Base-by-base conservation (phyloP, 2,888 invertebrate genomes). In the Synergus gifuensis region DNA sequence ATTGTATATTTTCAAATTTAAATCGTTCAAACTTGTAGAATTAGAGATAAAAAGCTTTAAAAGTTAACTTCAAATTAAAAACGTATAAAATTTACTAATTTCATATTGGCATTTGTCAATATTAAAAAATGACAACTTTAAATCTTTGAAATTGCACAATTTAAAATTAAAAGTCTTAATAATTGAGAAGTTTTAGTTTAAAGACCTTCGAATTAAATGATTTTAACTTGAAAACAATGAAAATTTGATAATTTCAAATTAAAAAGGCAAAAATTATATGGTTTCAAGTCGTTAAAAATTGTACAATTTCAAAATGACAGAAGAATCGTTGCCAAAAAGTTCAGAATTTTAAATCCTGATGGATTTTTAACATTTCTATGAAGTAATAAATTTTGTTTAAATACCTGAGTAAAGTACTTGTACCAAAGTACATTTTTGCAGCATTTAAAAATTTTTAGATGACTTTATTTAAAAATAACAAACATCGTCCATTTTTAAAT, bases 331-430 rank as follows among this genome's bases (percentile, higher is more conserved):
- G 58, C 9, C 58, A 9, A 9, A 4, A 58, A 58, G n/a, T 58
- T 58, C n/a, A 58, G 7, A 58, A 58, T 58, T 58, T 58, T 1
- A 58, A 58, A 18, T 58, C 18, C 11, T 9, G 44, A 2, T 11
- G 11, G 11, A 9, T 58, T 36, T 58, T 18, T 9, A 18, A 58
- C 18, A 18, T 58, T 58, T 18, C 18, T 58, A 58, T 11, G n/a
- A 18, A 58, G 18, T 58, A 58, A 58, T 58, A 58, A 58, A 58
- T 18, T 58, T 58, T 18, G 54, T 58, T 58, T 58, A 58, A 58
- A 58, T 58, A 58, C 58, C 58, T 58, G 58, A 58, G 58, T 58
- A 58, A 58, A 58, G 58, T 18, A 58, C 58, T 58, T 58, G 58
- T 18, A 58, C 58, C 58, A 58, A 58, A 58, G 58, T 11, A 58